Evolutionary conservation across 1,140 invertebrate genomes (phyloP).

Genomic region (Aradophagus sp.): DNA sequence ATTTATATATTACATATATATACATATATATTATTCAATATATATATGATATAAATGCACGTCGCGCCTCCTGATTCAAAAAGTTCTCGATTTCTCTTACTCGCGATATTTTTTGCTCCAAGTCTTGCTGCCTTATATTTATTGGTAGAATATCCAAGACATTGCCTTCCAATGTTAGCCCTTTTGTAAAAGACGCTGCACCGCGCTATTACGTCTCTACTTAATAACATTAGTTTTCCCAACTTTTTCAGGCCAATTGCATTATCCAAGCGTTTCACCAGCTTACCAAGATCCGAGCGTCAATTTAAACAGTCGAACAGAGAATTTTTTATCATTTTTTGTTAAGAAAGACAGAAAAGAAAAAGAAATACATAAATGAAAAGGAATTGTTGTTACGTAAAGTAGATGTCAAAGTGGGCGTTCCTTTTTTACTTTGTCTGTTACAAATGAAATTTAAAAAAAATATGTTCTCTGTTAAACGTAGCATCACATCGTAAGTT

Average conservation of each 20-base stretch:
- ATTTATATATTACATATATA: slow-evolving; percentile 63
- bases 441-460: slow-evolving; percentile 19
- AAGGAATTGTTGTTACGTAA: no score
- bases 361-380: background rate
- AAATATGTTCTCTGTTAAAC: slow-evolving; percentile 34
- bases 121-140: no score
- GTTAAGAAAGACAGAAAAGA: slow-evolving; percentile 1
- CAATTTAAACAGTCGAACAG: slow-evolving; percentile 10
- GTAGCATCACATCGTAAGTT: slow-evolving; percentile 46
- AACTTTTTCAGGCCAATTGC: slow-evolving; percentile 60
- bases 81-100: slow-evolving; percentile 40
- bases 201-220: slow-evolving; percentile 7
- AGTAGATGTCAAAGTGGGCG: no score
- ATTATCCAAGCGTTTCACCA: slow-evolving; percentile 40
- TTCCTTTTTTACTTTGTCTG: slow-evolving; percentile 1
- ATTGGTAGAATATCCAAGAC: no score
- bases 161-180: slow-evolving; percentile 20
- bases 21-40: slow-evolving; percentile 62
- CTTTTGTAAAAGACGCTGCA: slow-evolving; percentile 20
- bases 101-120: background rate
- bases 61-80: slow-evolving; percentile 68
- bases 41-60: slow-evolving; percentile 65
- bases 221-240: slow-evolving; percentile 59
- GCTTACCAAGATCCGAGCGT: slow-evolving; percentile 14
- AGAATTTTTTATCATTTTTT: no score